Evolutionary conservation across 2,888 invertebrate genomes (phyloP).

Genomic region (Amblyjoppa proteus): DNA sequence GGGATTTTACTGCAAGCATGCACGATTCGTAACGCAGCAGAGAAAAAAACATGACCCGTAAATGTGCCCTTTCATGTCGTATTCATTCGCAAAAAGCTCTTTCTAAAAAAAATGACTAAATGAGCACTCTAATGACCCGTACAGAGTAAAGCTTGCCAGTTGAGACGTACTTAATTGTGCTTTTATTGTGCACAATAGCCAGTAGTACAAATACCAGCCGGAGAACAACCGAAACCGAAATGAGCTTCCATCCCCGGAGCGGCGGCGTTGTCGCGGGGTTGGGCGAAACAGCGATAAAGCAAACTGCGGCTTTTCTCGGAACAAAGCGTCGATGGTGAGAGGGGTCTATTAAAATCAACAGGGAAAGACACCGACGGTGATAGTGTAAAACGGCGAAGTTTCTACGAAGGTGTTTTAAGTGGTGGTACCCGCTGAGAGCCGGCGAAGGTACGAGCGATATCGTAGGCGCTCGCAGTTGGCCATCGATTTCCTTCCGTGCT

Average conservation of each 20-base stretch:
- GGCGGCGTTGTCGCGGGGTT: not conserved
- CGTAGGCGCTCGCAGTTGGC: constrained; percentile 29
- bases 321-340: constrained; percentile 47
- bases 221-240: constrained; percentile 37
- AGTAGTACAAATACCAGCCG: constrained; percentile 11
- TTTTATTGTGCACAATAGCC: constrained; percentile 14
- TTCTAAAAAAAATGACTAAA: not conserved
- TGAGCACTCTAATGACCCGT: not conserved
- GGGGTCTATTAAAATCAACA: constrained; percentile 48
- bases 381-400: not conserved
- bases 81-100: not conserved
- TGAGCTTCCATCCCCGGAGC: constrained; percentile 23
- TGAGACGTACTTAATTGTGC: not conserved
- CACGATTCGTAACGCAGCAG: not conserved
- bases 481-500: constrained; percentile 48
- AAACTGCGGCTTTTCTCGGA: constrained; percentile 53
- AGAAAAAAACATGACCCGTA: not conserved
- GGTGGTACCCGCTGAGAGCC: not conserved
- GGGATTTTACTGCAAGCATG: not conserved
- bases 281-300: constrained; percentile 46
- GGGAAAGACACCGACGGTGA: constrained; percentile 13
- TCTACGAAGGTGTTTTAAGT: not conserved
- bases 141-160: not conserved
- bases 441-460: not conserved
- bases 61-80: not conserved